Evolutionary conservation across 1,140 invertebrate genomes (phyloP).

Genomic region (Anoplolepis gracilipes): DNA sequence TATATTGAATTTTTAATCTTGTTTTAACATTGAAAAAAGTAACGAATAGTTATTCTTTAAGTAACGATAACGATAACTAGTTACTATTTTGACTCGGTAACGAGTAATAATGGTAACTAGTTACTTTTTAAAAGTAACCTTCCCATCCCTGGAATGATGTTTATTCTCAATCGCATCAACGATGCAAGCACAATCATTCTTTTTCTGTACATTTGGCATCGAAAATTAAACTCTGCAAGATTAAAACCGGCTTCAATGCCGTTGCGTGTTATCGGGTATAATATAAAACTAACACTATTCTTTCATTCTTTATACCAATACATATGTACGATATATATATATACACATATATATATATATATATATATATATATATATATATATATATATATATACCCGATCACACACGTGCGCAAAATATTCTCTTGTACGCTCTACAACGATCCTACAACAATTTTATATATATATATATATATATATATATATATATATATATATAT

Average conservation of each 20-base stretch:
- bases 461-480: background rate
- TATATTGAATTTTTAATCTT: too few relatives aligned
- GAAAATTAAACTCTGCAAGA: background rate
- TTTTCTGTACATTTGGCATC: background rate
- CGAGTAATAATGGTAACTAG: too few relatives aligned
- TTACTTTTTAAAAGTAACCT: too few relatives aligned
- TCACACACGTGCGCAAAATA: background rate
- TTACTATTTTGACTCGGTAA: too few relatives aligned
- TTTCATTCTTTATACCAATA: background rate
- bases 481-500: background rate
- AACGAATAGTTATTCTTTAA: too few relatives aligned
- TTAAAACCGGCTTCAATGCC: slow-evolving; percentile 2
- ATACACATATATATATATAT: too few relatives aligned
- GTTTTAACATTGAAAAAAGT: too few relatives aligned
- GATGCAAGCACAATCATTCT: background rate
- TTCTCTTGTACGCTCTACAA: slow-evolving; percentile 22
- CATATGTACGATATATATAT: background rate
- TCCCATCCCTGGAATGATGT: background rate
- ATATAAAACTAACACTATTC: slow-evolving; percentile 36
- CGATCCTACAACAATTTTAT: slow-evolving; percentile 7
- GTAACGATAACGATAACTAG: too few relatives aligned
- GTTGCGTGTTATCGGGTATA: slow-evolving; percentile 3
- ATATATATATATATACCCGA: too few relatives aligned
- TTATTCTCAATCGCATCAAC: background rate
- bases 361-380: too few relatives aligned